Percentiles rank a stretch among this genome's conserved stretches.
phyloP scores from a whole-genome alignment of 1,140 invertebrate species.

The Pygmarrhopalites habei region DNA sequence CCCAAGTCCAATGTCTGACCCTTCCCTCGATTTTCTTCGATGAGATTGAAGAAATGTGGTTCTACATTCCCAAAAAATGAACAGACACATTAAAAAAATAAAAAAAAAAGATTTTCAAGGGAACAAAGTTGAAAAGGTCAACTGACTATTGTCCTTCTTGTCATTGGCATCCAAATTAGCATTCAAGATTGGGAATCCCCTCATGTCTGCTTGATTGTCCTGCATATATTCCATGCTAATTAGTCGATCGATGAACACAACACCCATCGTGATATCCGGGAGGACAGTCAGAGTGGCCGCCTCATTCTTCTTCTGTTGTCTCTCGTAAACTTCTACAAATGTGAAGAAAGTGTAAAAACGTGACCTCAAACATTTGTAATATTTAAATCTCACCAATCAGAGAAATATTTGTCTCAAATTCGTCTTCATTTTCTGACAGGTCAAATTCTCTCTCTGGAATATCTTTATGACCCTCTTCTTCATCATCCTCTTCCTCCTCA shows the following conservation, averaged over 20 bases:
- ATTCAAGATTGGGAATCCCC: conserved; percentile 20
- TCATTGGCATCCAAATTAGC: conserved; percentile 8
- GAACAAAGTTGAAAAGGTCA: background rate
- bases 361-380: background rate
- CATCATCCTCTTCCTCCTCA: conserved; percentile 19
- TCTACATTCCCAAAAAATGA: background rate
- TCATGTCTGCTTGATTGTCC: conserved; percentile 29
- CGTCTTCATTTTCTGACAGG: conserved; percentile 20
- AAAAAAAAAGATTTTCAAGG: conserved; percentile 1
- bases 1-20: conserved; percentile 1
- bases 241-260: conserved; percentile 27
- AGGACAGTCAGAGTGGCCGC: conserved; percentile 9
- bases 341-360: too few relatives aligned
- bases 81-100: background rate
- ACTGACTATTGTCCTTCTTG: conserved; percentile 15
- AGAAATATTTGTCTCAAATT: conserved; percentile 24
- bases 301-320: conserved; percentile 5
- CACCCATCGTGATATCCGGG: conserved; percentile 23
- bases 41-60: conserved; percentile 6
- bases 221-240: conserved; percentile 32
- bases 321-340: background rate
- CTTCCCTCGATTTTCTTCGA: background rate
- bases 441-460: conserved; percentile 17
- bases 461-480: conserved; percentile 10
- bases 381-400: conserved; percentile 17